phyloP scores from a whole-genome alignment of 2,888 invertebrate species.

The Acleris holmiana region DNA sequence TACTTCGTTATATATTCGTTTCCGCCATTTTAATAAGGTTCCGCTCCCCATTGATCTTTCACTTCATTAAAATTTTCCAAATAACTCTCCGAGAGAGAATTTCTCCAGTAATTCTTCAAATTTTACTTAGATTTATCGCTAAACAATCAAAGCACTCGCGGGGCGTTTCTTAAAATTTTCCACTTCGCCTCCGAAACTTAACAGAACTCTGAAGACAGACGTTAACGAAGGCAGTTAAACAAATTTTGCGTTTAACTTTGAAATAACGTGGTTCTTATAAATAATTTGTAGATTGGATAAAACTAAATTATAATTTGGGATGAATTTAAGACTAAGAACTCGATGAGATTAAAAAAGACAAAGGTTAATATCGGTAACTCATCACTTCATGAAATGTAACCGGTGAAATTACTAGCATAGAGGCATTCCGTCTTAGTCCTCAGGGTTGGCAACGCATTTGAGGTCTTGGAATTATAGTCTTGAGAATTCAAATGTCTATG shows the following conservation, averaged over 20 bases:
- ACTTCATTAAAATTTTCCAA: conserved; percentile 57
- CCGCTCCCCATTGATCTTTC: conserved; percentile 45
- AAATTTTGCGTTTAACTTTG: conserved; percentile 62
- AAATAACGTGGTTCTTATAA: conserved; percentile 59
- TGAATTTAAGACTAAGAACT: conserved; percentile 15
- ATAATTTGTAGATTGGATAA: conserved; percentile 46
- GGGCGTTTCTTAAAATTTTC: conserved; percentile 49
- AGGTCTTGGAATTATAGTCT: no score
- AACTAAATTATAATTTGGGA: conserved; percentile 39
- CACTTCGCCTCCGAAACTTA: conserved; percentile 48
- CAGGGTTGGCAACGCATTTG: no score
- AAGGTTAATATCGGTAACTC: no score
- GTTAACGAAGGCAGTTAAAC: conserved; percentile 67
- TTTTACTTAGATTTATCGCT: conserved; percentile 64
- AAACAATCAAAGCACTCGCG: conserved; percentile 59
- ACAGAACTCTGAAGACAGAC: conserved; percentile 61
- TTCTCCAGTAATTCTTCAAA: conserved; percentile 52
- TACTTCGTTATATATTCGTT: conserved; percentile 8
- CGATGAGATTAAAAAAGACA: conserved; percentile 15
- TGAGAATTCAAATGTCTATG: no score
- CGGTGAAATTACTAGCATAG: no score
- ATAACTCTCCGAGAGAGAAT: conserved; percentile 54
- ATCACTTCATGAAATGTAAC: no score
- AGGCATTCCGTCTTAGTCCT: no score
- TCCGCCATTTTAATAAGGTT: conserved; percentile 23